Evolutionary conservation across 2,888 invertebrate species (phyloP).

Genomic region (Catocala fraxini): DNA sequence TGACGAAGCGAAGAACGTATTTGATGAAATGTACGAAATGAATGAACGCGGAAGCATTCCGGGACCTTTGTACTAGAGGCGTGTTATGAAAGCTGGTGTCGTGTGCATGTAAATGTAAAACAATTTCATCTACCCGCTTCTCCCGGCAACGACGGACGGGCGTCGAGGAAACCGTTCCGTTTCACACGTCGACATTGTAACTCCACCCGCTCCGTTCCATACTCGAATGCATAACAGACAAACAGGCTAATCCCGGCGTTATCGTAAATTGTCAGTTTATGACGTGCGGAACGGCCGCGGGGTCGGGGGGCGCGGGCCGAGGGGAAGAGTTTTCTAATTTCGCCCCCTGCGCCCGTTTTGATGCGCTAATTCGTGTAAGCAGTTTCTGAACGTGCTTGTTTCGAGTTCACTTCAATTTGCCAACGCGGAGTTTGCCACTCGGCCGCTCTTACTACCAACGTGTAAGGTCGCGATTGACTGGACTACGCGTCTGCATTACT

Average conservation of each 20-base stretch:
- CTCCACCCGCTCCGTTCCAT: conserved; percentile 59
- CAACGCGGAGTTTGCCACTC: conserved; percentile 54
- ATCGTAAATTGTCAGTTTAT: conserved; percentile 89
- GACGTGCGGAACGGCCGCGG: conserved; percentile 86
- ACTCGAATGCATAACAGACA: conserved; percentile 85
- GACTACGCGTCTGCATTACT: conserved; percentile 24
- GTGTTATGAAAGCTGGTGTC: conserved; percentile 61
- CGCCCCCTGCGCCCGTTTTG: conserved; percentile 83
- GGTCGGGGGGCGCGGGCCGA: conserved; percentile 57
- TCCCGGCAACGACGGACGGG: conserved; percentile 36
- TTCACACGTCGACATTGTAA: conserved; percentile 66
- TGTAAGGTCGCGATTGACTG: conserved; percentile 58
- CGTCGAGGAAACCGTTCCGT: conserved; percentile 55
- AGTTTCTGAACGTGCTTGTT: conserved; percentile 87
- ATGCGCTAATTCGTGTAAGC: conserved; percentile 88
- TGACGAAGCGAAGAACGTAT: conserved; percentile 56
- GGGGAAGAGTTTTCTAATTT: conserved; percentile 84
- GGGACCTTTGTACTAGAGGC: conserved; percentile 54
- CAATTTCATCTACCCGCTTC: conserved; percentile 63
- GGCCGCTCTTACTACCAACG: conserved; percentile 46
- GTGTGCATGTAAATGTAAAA: conserved; percentile 71
- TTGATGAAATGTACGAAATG: conserved; percentile 57
- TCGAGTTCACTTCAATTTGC: conserved; percentile 80
- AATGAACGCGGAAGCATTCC: conserved; percentile 54
- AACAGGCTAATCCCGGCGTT: conserved; percentile 87